Evolutionary conservation across 2,797 vertebrate genomes (phyloP), one percentile per base, ranked within the genome.

Genomic region (Lacerta bilineata): DNA sequence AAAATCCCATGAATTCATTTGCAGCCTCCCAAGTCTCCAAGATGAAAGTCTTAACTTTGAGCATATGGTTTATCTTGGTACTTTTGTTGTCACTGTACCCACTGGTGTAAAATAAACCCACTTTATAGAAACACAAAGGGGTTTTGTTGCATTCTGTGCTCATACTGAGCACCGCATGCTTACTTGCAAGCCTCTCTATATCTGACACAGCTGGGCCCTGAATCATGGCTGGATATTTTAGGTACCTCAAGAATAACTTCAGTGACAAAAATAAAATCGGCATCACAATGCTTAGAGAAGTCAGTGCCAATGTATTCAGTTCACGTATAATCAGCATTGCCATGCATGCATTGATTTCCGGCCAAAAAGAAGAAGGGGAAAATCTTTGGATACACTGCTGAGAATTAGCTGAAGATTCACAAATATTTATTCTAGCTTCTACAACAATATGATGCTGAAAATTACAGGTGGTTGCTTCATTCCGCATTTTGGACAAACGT

Each of bases 141-240:
- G 69, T 83, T 91, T 87, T 39, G 68, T 36, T 33, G 76, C 84
- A 92, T 84, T 89, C 80, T 78, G 10, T 76, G 29, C 55, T 84
- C 10, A 39, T 87, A 74, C 4, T 84, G 64, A 86, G 36, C 11
- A 41, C 33, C 39, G 46, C 43, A 2, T 84, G 74, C 78, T 66
- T 88, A 46, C 23, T 59, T 66, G 11, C 25, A 91, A 83, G 41
- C 1, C 23, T 91, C 83, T 61, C 46, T 88, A 72, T 84, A 64
- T 81, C 41, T 1, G 1, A 13, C 88, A 68, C 83, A 86, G 17
- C 50, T 88, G 72, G 43, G 71, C n/a, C n/a, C 59, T 83, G 74
- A 88, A 69, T 83, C 80, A 88, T 36, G n/a, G 74, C 75, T 83
- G 61, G 81, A 83, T 88, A 88, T 88, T 88, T 78, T 88, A 83